These are phyloP conservation scores for Sinhomidia bicolor DNA, from an alignment of 2,888 invertebrate species.

Conservation along the genomic window DNA sequence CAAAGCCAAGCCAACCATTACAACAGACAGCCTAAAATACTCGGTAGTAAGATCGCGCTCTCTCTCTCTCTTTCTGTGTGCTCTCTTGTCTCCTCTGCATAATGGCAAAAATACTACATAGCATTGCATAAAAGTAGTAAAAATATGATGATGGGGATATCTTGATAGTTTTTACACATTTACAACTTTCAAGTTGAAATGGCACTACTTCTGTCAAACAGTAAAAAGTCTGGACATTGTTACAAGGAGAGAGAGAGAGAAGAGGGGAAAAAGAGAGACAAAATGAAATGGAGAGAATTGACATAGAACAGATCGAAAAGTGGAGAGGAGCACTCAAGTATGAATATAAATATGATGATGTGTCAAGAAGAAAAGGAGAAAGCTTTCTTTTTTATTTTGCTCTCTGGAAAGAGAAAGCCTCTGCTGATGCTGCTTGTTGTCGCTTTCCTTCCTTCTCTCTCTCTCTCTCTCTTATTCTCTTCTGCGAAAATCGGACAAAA, in stretches of 20 bases:
- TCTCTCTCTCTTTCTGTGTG: not conserved
- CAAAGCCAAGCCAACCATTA: slow-evolving; percentile 19
- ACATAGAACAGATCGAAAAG: slow-evolving; percentile 42
- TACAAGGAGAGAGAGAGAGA: not conserved
- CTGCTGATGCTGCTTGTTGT: too few relatives aligned
- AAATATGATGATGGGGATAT: slow-evolving; percentile 32
- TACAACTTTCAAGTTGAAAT: not conserved
- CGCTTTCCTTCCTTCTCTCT: not conserved
- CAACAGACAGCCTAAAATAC: not conserved
- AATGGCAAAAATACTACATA: not conserved
- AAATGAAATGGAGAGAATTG: slow-evolving; percentile 49
- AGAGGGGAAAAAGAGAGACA: slow-evolving; percentile 26
- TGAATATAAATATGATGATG: slow-evolving; percentile 51
- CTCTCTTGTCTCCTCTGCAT: not conserved
- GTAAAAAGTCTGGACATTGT: slow-evolving; percentile 50
- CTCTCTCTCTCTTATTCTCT: not conserved
- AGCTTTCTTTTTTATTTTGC: not conserved
- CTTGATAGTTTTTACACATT: slow-evolving; percentile 32
- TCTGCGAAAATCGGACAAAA: not conserved
- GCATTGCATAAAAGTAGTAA: slow-evolving; percentile 6
- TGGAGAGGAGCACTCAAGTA: slow-evolving; percentile 43
- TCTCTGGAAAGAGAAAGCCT: not conserved
- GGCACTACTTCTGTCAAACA: not conserved
- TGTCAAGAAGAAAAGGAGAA: slow-evolving; percentile 19
- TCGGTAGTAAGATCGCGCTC: not conserved